A percentile compares a stretch with the other conserved stretches of the same genome.
Conservation (phyloP, 2,113 vertebrate species). For the Lonchura striata region DNA sequence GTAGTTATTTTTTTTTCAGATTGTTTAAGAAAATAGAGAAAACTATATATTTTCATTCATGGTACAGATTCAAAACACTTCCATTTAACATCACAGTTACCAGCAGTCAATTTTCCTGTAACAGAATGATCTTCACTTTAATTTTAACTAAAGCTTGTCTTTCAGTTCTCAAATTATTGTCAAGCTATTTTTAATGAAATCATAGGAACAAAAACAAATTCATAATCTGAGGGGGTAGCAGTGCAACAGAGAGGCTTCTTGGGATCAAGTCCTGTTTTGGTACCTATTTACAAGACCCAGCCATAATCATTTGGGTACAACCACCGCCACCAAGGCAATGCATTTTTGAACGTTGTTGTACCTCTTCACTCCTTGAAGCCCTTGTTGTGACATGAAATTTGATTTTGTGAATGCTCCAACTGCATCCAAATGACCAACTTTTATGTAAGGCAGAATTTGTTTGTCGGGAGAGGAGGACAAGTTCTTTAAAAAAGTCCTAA, state of each 20-base stretch:
- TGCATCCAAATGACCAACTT: neutral
- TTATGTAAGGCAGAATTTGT: neutral
- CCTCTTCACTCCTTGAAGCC: slow-evolving; percentile 37
- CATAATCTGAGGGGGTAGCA: neutral
- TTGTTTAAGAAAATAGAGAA: neutral
- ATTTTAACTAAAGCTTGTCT: neutral
- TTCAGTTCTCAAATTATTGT: neutral
- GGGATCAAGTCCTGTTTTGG: neutral
- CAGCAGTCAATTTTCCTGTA: neutral
- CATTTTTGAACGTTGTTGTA: slow-evolving; percentile 58
- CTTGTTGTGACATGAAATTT: slow-evolving; percentile 24
- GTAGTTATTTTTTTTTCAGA: neutral
- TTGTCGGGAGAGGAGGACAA: neutral
- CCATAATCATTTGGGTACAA: neutral
- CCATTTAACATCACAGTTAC: neutral
- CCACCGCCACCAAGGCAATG: slow-evolving; percentile 33
- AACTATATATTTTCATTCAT: rapidly evolving
- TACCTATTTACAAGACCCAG: rapidly evolving
- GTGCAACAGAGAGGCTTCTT: neutral
- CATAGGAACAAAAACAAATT: neutral
- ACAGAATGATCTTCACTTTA: neutral
- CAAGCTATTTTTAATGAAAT: neutral
- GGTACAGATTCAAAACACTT: neutral
- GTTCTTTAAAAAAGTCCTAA: neutral
- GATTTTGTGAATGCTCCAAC: neutral